Percentiles rank a stretch among this genome's conserved stretches.
Evolutionary conservation across 2,113 vertebrate species (phyloP).

Genomic region (Arenaria interpres): DNA sequence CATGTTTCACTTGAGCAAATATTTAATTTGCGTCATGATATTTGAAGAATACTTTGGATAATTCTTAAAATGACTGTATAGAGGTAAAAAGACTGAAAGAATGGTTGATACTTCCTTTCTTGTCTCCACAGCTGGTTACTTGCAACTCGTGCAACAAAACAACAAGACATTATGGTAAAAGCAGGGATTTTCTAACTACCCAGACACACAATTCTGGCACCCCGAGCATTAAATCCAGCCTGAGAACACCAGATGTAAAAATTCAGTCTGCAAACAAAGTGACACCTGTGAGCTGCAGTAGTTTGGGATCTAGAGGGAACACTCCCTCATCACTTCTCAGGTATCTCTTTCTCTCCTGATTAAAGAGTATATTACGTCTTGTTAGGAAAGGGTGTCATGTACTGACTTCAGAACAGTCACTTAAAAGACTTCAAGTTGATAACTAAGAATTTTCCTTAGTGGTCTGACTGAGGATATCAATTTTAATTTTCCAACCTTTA

Average conservation of each 20-base stretch:
- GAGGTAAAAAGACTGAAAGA: background rate
- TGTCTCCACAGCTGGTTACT: constrained; percentile 83
- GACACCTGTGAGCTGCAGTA: constrained; percentile 21
- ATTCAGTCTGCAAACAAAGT: constrained; percentile 59
- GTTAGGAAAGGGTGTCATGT: background rate
- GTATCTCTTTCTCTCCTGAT: constrained; percentile 50
- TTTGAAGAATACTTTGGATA: background rate
- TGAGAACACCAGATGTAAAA: constrained; percentile 60
- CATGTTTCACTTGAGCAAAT: background rate
- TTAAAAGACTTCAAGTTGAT: background rate
- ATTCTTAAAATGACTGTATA: background rate
- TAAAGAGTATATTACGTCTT: background rate
- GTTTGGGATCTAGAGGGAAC: constrained; percentile 61
- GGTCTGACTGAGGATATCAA: background rate
- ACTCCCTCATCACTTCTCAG: constrained; percentile 67
- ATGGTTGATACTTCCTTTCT: background rate
- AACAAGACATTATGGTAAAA: constrained; percentile 79
- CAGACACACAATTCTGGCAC: constrained; percentile 54
- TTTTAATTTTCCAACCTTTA: background rate
- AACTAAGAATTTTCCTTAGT: background rate
- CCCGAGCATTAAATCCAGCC: constrained; percentile 53
- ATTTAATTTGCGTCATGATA: background rate
- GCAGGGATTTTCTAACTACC: constrained; percentile 75
- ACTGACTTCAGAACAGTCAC: background rate
- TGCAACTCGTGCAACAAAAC: constrained; percentile 87